Evolutionary conservation across 2,888 invertebrate genomes (phyloP), one percentile per base, ranked within the genome.

Genomic region (Sceliomorpha sp.): DNA sequence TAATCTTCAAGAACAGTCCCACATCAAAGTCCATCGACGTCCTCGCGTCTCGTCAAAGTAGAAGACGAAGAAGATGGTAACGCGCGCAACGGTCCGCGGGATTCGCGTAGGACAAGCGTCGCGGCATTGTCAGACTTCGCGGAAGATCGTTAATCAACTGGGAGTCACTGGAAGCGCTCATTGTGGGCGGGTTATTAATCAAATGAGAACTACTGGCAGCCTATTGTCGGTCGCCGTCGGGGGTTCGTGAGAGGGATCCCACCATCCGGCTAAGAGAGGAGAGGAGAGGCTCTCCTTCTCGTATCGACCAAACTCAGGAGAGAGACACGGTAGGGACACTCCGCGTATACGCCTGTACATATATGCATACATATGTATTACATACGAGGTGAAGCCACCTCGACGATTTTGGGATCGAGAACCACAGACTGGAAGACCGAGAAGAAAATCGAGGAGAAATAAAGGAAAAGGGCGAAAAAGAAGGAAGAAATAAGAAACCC

Each of bases 141-240:
- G 63, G 58, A 64, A 70, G 77, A 78, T 85, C 87, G 85, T 87
- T 86, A 86, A 86, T 87, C 87, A 87, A 86, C 74, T 85, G 86
- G 87, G 86, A 86, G 77, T 82, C 85, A 85, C 86, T 87, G 87
- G 73, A 70, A 75, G 69, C 73, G 80, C 76, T 84, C 81, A 85
- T 84, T 84, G 86, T 85, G 80, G 84, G 82, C 72, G 82, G 82
- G 80, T 86, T 87, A 87, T 87, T 86, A 87, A 87, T 87, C 87
- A 87, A 87, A 86, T 87, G 87, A 87, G 86, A 87, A 85, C 87
- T 86, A 86, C 87, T 86, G 87, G 73, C 20, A 72, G 78, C 78
- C 83, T 80, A 86, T 86, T 87, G 87, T 87, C 79, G 80, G 75
- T 58, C 73, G 69, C 75, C 78, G 76, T 74, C 79, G 75, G 83